phyloP scores from a whole-genome alignment of 2,797 vertebrate species.

The Lepus oiostolus region DNA sequence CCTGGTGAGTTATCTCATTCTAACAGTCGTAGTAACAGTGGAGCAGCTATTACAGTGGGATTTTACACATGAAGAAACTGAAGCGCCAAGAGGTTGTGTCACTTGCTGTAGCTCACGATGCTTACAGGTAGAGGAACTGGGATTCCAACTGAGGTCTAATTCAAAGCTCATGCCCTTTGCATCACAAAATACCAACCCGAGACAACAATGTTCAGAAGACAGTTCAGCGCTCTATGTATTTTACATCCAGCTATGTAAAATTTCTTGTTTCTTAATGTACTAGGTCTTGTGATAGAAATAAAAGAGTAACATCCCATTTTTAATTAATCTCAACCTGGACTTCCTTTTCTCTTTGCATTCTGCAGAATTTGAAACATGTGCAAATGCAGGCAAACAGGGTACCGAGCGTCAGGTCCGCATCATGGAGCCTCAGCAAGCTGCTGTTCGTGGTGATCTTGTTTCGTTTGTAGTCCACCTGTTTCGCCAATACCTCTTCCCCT shows the following conservation, averaged over 20 bases:
- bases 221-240: neutral
- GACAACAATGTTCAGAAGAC: neutral
- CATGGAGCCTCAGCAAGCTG: neutral
- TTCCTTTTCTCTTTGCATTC: conserved; percentile 47
- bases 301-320: neutral
- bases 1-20: neutral
- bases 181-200: conserved; percentile 38
- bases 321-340: neutral
- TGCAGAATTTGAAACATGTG: conserved; percentile 28
- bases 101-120: neutral
- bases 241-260: neutral
- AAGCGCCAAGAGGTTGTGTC: neutral
- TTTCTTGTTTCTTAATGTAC: neutral
- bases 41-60: neutral
- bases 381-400: neutral
- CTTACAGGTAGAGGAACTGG: neutral
- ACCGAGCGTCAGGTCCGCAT: neutral
- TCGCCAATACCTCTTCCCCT: neutral
- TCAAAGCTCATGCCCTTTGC: conserved; percentile 4
- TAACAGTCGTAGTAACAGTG: conserved; percentile 3
- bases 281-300: conserved; percentile 12
- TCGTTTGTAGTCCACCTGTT: neutral
- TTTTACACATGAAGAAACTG: neutral
- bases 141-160: neutral
- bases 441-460: neutral